phyloP scores from a whole-genome alignment of 2,113 vertebrate species.

The Daboia siamensis region DNA sequence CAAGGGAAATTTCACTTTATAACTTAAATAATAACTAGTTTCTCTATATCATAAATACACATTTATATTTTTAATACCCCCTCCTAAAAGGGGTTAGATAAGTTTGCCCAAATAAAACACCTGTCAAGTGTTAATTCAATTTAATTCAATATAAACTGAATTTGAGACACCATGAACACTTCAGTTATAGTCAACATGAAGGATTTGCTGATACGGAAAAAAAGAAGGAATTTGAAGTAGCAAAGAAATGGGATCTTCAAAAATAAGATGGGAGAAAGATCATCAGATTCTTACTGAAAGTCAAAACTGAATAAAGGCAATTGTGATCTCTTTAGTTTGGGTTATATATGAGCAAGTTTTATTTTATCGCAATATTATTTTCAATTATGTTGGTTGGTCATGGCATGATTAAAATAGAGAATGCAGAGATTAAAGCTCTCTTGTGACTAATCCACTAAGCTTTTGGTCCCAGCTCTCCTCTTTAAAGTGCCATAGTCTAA shows the following conservation, averaged over 20 bases:
- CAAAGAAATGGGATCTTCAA: background rate
- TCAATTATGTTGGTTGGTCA: constrained; percentile 63
- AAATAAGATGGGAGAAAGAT: background rate
- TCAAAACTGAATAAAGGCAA: background rate
- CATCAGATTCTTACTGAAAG: background rate
- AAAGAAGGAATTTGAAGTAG: background rate
- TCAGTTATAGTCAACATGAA: background rate
- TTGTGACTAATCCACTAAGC: constrained; percentile 74
- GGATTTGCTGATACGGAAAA: background rate
- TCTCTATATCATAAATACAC: background rate
- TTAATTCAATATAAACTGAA: background rate
- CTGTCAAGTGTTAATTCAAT: background rate
- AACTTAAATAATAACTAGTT: background rate
- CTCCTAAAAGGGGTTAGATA: background rate
- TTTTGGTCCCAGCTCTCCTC: constrained; percentile 51
- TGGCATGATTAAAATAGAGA: constrained; percentile 71
- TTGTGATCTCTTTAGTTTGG: constrained; percentile 46
- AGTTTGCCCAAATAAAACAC: background rate
- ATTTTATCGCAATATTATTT: constrained; percentile 37
- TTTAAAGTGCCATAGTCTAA: constrained; percentile 67
- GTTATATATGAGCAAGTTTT: constrained; percentile 54
- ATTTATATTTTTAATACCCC: background rate
- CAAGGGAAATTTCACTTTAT: background rate
- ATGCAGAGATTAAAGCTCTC: constrained; percentile 74
- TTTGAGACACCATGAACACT: background rate